A percentile compares a stretch with the other conserved stretches of the same genome.
These are phyloP conservation scores for Pollicipes pollicipes DNA, from an alignment of 1,140 invertebrate genomes.

Conservation along the genomic window DNA sequence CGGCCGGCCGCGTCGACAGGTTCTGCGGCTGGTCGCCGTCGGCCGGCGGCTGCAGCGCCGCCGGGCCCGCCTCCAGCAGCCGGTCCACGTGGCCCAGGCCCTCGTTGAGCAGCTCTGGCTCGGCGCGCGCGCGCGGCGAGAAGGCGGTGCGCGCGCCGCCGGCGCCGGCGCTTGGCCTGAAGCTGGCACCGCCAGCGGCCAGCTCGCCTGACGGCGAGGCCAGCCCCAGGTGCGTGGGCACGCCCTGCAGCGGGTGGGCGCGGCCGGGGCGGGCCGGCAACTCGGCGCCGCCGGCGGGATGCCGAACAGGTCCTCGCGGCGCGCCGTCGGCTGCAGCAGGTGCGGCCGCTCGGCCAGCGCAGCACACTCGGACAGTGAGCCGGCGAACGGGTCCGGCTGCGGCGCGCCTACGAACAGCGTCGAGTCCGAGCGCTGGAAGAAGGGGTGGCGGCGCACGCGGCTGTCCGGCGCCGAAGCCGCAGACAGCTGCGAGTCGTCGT, in stretches of 20 bases:
- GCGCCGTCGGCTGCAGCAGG: slow-evolving; percentile 78
- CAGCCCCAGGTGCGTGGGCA: slow-evolving; percentile 9
- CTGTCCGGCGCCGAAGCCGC: slow-evolving; percentile 7
- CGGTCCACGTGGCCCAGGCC: slow-evolving; percentile 1
- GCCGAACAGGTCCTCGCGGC: slow-evolving; percentile 87
- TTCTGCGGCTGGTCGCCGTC: slow-evolving; percentile 31
- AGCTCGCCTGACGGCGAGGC: slow-evolving; percentile 4
- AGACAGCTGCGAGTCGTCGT: background rate
- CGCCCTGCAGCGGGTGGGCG: slow-evolving; percentile 29
- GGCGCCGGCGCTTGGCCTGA: background rate
- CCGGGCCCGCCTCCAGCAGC: slow-evolving; percentile 14
- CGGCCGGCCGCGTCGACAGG: slow-evolving; percentile 20
- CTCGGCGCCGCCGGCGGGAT: slow-evolving; percentile 32
- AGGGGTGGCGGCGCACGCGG: slow-evolving; percentile 55
- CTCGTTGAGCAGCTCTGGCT: slow-evolving; percentile 7
- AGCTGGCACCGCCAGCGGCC: background rate
- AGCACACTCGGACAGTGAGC: slow-evolving; percentile 38
- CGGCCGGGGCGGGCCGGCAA: slow-evolving; percentile 44
- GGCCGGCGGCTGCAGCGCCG: background rate
- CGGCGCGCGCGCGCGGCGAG: background rate
- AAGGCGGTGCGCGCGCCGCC: background rate
- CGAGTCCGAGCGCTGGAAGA: slow-evolving; percentile 88
- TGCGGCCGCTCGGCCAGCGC: slow-evolving; percentile 89
- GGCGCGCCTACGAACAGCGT: slow-evolving; percentile 85
- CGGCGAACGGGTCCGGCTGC: slow-evolving; percentile 79